Percentiles rank a stretch among this genome's conserved stretches.
Evolutionary conservation across 1,140 invertebrate species (phyloP).

Genomic region (Anastatus disparis): DNA sequence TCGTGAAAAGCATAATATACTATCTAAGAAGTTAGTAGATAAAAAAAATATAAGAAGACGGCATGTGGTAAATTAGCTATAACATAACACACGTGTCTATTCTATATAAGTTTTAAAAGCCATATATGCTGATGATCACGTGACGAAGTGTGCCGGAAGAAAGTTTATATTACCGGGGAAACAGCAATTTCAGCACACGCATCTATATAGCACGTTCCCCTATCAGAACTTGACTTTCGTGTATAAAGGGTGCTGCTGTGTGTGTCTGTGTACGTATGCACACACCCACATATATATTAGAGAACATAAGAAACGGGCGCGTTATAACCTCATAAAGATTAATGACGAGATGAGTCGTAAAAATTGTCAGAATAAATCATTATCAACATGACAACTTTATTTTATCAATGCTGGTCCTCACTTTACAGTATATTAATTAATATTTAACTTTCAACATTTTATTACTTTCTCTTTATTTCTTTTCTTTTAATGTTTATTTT

Average conservation of each 20-base stretch:
- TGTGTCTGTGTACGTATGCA: neutral
- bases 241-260: no score
- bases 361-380: slow-evolving; percentile 32
- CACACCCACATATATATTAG: neutral
- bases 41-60: no score
- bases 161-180: neutral
- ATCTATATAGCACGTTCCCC: neutral
- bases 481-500: no score
- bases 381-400: slow-evolving; percentile 29
- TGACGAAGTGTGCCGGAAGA: no score
- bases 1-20: no score
- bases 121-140: no score
- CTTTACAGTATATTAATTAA: slow-evolving; percentile 35
- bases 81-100: no score
- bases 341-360: slow-evolving; percentile 37
- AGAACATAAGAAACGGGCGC: neutral
- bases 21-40: no score
- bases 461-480: no score
- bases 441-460: neutral
- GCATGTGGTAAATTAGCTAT: no score
- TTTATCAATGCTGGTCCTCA: slow-evolving; percentile 19
- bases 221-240: slow-evolving; percentile 8
- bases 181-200: slow-evolving; percentile 8
- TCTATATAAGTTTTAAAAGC: no score
- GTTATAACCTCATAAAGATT: slow-evolving; percentile 32